A percentile compares a stretch with the other conserved stretches of the same genome.
Evolutionary conservation across 2,113 vertebrate species (phyloP).

Genomic region (Sinocyclocheilus rhinocerous): DNA sequence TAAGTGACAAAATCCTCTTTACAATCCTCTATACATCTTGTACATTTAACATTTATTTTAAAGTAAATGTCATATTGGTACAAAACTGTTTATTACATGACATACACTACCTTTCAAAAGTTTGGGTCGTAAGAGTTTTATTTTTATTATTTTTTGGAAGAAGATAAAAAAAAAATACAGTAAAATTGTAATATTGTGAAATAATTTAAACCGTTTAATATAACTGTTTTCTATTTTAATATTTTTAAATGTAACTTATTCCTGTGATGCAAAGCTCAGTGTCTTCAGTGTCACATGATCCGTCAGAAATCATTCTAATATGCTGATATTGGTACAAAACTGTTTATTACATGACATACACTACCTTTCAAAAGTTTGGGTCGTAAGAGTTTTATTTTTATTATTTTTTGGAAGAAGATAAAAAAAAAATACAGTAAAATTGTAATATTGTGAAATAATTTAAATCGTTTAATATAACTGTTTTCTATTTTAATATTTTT

Average conservation of each 20-base stretch:
- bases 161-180: background rate
- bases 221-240: background rate
- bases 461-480: background rate
- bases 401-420: no score
- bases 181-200: background rate
- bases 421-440: background rate
- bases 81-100: conserved; percentile 10
- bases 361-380: background rate
- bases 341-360: background rate
- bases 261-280: background rate
- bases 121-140: background rate
- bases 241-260: background rate
- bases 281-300: background rate
- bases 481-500: background rate
- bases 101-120: background rate
- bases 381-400: no score
- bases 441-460: background rate
- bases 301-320: background rate
- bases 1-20: background rate
- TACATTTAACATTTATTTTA: background rate
- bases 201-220: background rate
- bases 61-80: background rate
- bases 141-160: no score
- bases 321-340: conserved; percentile 23
- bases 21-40: background rate